A percentile compares a stretch with the other conserved stretches of the same genome.
These are phyloP conservation scores for Myotis yumanensis DNA, from an alignment of 2,113 vertebrate genomes.

Conservation along the genomic window DNA sequence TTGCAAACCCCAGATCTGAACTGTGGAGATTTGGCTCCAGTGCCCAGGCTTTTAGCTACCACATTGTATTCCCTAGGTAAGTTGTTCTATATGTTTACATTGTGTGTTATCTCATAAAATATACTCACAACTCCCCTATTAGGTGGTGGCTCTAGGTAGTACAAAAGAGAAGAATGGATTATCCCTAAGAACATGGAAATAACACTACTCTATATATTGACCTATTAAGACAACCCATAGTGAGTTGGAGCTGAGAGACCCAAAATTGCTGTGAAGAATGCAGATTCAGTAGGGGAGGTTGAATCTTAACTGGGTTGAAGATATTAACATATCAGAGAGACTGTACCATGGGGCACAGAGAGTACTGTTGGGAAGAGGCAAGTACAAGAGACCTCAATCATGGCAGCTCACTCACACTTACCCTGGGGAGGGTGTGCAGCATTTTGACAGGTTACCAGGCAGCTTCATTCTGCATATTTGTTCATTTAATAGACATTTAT, in stretches of 20 bases:
- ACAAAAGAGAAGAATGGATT: not conserved
- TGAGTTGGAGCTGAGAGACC: not conserved
- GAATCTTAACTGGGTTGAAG: not conserved
- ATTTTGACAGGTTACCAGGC: not conserved
- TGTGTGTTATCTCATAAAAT: not conserved
- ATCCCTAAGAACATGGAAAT: not conserved
- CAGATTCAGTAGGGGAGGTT: not conserved
- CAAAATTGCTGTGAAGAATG: not conserved
- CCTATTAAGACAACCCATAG: not conserved
- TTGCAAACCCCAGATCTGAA: not conserved
- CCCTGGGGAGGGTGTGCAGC: no score
- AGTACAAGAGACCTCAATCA: not conserved
- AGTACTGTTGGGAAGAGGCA: not conserved
- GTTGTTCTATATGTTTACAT: not conserved
- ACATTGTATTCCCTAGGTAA: not conserved
- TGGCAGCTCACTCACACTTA: not conserved
- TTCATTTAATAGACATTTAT: not conserved
- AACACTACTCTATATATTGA: not conserved
- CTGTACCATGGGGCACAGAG: not conserved
- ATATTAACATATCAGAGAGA: not conserved
- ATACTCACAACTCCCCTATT: not conserved
- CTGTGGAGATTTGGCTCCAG: not conserved
- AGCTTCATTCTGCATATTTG: not conserved
- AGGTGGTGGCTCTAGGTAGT: not conserved
- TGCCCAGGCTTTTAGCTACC: not conserved